Percentiles rank a stretch among this genome's conserved stretches.
Evolutionary conservation across 2,888 invertebrate species (phyloP).

Genomic region (Epicampocera succincta): DNA sequence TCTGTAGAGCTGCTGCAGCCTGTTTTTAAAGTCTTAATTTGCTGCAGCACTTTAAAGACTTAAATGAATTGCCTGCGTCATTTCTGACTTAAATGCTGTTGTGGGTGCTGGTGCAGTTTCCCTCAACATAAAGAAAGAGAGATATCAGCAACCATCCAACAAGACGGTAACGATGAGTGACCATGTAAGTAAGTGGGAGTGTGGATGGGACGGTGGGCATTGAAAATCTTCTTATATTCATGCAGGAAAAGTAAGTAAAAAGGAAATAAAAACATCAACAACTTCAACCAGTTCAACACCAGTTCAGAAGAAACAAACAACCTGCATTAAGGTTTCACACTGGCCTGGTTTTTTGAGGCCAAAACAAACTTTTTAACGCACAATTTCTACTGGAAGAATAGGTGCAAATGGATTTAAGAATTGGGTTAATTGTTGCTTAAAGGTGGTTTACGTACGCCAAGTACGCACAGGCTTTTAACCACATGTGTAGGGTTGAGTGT

Average conservation of each 20-base stretch:
- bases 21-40: neutral
- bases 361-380: slow-evolving; percentile 60
- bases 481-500: neutral
- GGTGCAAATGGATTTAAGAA: slow-evolving; percentile 73
- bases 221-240: no score
- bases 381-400: slow-evolving; percentile 63
- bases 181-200: slow-evolving; percentile 46
- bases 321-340: slow-evolving; percentile 2
- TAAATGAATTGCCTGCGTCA: slow-evolving; percentile 25
- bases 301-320: slow-evolving; percentile 29
- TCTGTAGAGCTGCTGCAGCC: no score
- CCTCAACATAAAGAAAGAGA: slow-evolving; percentile 9
- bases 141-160: neutral
- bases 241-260: neutral
- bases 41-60: neutral
- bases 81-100: slow-evolving; percentile 21
- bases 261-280: slow-evolving; percentile 4
- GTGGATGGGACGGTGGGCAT: no score
- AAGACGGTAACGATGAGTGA: slow-evolving; percentile 42
- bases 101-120: neutral
- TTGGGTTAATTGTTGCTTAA: slow-evolving; percentile 74
- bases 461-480: slow-evolving; percentile 12
- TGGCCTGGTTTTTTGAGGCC: slow-evolving; percentile 44
- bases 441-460: slow-evolving; percentile 57
- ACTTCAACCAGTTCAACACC: slow-evolving; percentile 24